Conservation (phyloP, 1,140 invertebrate genomes). For the Orius laevigatus region DNA sequence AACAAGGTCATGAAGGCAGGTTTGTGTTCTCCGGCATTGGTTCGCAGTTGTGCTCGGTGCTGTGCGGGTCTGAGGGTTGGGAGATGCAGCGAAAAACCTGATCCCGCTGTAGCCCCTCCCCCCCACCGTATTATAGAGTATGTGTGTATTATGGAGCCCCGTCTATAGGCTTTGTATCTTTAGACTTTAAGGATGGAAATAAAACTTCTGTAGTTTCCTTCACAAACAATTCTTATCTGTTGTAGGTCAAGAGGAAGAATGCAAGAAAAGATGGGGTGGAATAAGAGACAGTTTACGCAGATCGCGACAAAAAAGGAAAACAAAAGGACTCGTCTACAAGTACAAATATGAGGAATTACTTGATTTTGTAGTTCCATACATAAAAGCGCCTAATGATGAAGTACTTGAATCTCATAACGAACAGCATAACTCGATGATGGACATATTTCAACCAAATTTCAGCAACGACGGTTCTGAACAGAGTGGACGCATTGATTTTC, state of each 20-base stretch:
- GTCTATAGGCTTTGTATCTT: too few relatives aligned
- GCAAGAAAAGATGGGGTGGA: conserved; percentile 15
- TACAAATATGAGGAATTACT: conserved; percentile 15
- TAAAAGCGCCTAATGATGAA: conserved; percentile 13
- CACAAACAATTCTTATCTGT: background rate
- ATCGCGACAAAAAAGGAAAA: conserved; percentile 14
- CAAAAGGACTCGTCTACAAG: conserved; percentile 15
- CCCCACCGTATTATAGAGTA: too few relatives aligned
- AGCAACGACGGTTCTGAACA: background rate
- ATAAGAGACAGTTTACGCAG: conserved; percentile 16
- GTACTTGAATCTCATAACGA: background rate
- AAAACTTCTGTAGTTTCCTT: too few relatives aligned
- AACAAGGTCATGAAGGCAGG: too few relatives aligned
- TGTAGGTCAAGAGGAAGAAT: conserved; percentile 15
- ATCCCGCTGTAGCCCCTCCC: too few relatives aligned
- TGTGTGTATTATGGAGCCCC: too few relatives aligned
- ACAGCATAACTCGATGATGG: conserved; percentile 1
- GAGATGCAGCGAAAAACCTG: too few relatives aligned
- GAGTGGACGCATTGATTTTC: background rate
- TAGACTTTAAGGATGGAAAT: too few relatives aligned
- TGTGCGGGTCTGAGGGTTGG: too few relatives aligned
- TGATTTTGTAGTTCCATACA: conserved; percentile 12
- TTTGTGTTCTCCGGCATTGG: too few relatives aligned
- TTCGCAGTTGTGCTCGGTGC: too few relatives aligned
- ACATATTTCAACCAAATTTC: conserved; percentile 4